A percentile compares a stretch with the other conserved stretches of the same genome.
Evolutionary conservation across 92 coral and sea anemone species (phyloP).

Genomic region (Bergia sp.): DNA sequence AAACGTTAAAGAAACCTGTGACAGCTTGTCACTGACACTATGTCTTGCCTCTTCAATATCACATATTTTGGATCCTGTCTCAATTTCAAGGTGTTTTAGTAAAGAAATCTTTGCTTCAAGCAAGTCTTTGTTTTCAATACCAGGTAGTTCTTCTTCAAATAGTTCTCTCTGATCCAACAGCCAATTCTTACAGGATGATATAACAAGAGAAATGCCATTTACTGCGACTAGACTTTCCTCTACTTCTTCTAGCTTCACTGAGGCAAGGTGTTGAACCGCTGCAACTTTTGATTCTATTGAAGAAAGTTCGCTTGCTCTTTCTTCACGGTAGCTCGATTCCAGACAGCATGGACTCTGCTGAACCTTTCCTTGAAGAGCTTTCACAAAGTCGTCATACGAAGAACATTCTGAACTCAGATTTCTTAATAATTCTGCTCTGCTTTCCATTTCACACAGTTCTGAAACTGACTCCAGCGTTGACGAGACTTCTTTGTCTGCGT

Average conservation of each 20-base stretch:
- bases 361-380: constrained; percentile 60
- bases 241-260: constrained; percentile 61
- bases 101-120: constrained; percentile 58
- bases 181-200: constrained; percentile 71
- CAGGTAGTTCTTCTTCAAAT: constrained; percentile 40
- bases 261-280: constrained; percentile 52
- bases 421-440: constrained; percentile 55
- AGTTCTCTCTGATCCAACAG: constrained; percentile 59
- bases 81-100: constrained; percentile 46
- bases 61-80: constrained; percentile 38
- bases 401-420: constrained; percentile 58
- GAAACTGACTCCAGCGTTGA: constrained; percentile 47
- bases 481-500: constrained; percentile 64
- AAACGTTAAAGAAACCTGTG: constrained; percentile 50
- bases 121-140: constrained; percentile 31
- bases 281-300: constrained; percentile 59
- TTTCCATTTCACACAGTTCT: constrained; percentile 61
- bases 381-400: constrained; percentile 63
- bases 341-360: constrained; percentile 51
- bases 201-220: constrained; percentile 44
- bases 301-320: constrained; percentile 46
- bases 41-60: constrained; percentile 54
- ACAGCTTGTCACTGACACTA: constrained; percentile 51
- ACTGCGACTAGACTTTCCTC: constrained; percentile 58
- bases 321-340: constrained; percentile 54